These are phyloP conservation scores for Aleadryas rufinucha DNA, from an alignment of 2,113 vertebrate genomes.

Conservation along the genomic window DNA sequence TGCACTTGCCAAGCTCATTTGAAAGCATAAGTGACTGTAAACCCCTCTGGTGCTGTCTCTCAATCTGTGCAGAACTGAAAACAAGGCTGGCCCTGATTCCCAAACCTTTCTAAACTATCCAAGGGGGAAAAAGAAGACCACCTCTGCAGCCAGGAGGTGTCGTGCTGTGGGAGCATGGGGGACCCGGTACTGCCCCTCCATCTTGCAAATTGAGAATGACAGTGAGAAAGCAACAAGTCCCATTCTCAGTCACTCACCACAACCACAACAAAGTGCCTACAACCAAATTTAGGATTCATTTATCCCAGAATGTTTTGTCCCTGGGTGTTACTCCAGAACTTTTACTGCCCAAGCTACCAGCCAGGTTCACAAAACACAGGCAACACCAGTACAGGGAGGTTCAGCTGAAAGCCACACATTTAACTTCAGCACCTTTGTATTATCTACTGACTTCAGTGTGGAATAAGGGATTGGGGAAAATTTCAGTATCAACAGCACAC, in stretches of 20 bases:
- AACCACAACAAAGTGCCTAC: neutral
- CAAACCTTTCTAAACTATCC: neutral
- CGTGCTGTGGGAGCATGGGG: accelerated
- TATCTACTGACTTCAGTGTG: neutral
- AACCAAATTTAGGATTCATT: neutral
- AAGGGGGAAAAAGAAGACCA: too few relatives aligned
- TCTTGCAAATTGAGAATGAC: neutral
- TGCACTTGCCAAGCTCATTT: neutral
- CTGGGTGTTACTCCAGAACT: neutral
- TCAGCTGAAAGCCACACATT: neutral
- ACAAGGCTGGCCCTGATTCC: neutral
- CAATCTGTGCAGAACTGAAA: neutral
- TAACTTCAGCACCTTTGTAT: neutral
- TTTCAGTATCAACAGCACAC: neutral
- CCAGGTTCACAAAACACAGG: neutral
- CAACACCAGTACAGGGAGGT: neutral
- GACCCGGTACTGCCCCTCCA: neutral
- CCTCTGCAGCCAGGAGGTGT: neutral
- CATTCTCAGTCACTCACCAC: neutral
- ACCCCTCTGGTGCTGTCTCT: neutral
- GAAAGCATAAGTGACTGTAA: neutral
- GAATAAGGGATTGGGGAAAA: neutral
- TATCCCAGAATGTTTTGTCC: neutral
- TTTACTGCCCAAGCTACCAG: neutral
- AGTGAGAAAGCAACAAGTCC: neutral